Conservation (phyloP, 2,113 vertebrate genomes). For the Neopipo cinnamomea region DNA sequence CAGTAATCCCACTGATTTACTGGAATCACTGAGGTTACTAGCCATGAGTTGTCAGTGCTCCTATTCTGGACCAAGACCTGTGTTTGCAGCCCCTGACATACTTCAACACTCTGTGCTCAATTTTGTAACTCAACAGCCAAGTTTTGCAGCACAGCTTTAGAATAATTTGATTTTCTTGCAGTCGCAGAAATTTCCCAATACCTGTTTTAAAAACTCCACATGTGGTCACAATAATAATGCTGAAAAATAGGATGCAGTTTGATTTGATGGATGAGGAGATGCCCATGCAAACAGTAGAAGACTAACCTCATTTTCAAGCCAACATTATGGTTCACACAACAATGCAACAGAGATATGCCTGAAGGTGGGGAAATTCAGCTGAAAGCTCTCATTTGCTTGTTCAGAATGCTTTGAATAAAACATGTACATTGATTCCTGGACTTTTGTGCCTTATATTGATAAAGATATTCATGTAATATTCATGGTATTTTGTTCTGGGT, state of each 20-base stretch:
- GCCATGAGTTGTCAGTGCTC: rapidly evolving
- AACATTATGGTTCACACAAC: not conserved
- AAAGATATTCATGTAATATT: not conserved
- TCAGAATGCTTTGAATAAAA: not conserved
- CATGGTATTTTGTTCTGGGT: not conserved
- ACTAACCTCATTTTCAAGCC: not conserved
- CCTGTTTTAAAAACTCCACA: not conserved
- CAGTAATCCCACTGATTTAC: not conserved
- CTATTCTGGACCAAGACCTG: not conserved
- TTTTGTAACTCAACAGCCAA: not conserved
- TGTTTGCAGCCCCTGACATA: not conserved
- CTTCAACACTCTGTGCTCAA: not conserved
- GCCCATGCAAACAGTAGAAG: not conserved
- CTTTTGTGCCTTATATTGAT: not conserved
- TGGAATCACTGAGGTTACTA: not conserved
- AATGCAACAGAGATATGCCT: not conserved
- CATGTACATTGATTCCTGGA: not conserved
- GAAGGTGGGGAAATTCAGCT: not conserved
- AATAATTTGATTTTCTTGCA: not conserved
- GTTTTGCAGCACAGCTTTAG: not conserved
- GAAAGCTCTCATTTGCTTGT: not conserved
- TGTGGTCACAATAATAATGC: not conserved
- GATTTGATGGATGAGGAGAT: not conserved
- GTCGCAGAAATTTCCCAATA: not conserved
- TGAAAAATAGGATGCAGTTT: not conserved